Percentiles rank a stretch among this genome's conserved stretches.
Evolutionary conservation across 2,888 invertebrate genomes (phyloP).

Genomic region (Arctia plantaginis): DNA sequence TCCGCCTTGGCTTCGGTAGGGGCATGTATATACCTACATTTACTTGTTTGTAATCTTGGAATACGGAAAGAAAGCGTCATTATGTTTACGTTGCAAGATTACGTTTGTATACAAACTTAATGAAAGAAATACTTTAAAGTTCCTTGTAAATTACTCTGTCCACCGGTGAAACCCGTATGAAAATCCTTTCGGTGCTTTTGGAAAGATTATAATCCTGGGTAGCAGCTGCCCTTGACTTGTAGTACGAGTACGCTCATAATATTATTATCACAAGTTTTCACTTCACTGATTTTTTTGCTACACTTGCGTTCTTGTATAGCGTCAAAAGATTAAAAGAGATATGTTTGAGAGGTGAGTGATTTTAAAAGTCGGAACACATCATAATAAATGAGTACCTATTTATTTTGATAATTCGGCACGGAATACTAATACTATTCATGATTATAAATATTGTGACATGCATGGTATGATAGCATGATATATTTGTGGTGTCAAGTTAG

Average conservation of each 20-base stretch:
- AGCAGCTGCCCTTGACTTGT: neutral
- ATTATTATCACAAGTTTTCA: neutral
- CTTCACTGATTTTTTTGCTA: neutral
- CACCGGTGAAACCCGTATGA: neutral
- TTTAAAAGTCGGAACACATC: neutral
- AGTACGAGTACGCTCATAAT: neutral
- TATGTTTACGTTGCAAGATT: no score
- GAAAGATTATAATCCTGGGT: neutral
- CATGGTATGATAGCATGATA: neutral
- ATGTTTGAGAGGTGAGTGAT: neutral
- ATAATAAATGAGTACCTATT: neutral
- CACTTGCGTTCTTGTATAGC: neutral
- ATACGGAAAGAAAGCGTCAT: neutral
- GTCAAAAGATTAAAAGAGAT: neutral
- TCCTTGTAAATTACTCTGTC: neutral
- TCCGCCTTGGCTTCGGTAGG: neutral
- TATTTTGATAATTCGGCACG: neutral
- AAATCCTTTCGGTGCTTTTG: neutral
- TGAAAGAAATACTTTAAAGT: neutral
- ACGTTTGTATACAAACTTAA: neutral
- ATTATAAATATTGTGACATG: neutral
- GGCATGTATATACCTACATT: neutral
- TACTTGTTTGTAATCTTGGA: neutral
- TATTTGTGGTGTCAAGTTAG: neutral
- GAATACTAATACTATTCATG: neutral